These are phyloP conservation scores for Habroteleia sp. DNA, from an alignment of 2,888 invertebrate genomes.

Conservation along the genomic window DNA sequence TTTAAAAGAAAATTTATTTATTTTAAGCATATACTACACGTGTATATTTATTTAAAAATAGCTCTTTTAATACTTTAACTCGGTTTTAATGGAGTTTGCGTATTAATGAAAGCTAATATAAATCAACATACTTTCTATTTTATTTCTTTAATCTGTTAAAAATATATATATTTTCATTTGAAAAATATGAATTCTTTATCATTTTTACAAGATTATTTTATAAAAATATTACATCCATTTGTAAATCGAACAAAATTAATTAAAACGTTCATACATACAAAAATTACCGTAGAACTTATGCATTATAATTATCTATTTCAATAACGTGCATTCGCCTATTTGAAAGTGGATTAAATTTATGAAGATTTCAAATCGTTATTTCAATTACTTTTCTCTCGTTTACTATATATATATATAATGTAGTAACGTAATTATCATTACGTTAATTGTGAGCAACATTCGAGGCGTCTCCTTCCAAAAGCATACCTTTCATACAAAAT, in stretches of 20 bases:
- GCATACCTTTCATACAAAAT: slow-evolving; percentile 52
- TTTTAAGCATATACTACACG: no score
- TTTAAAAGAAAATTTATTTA: no score
- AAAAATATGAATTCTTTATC: slow-evolving; percentile 37
- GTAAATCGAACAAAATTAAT: no score
- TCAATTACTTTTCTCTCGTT: slow-evolving; percentile 16
- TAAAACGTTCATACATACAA: no score
- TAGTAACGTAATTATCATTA: slow-evolving; percentile 50
- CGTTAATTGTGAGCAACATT: slow-evolving; percentile 66
- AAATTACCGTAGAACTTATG: no score
- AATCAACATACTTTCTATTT: slow-evolving; percentile 6
- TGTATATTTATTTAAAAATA: no score
- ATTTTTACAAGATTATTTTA: slow-evolving; percentile 31
- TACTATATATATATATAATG: slow-evolving; percentile 28
- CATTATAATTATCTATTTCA: no score
- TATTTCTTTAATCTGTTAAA: slow-evolving; percentile 10
- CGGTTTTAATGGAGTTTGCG: no score
- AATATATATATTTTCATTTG: slow-evolving; percentile 20
- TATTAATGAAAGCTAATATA: no score
- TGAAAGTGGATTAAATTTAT: no score
- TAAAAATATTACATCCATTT: slow-evolving; percentile 38
- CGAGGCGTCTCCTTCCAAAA: slow-evolving; percentile 62
- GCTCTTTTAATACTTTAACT: no score
- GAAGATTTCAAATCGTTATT: slow-evolving; percentile 29
- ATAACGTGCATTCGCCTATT: no score